These are phyloP conservation scores for Sebastes alutus DNA, from an alignment of 2,797 vertebrate genomes.

Conservation along the genomic window DNA sequence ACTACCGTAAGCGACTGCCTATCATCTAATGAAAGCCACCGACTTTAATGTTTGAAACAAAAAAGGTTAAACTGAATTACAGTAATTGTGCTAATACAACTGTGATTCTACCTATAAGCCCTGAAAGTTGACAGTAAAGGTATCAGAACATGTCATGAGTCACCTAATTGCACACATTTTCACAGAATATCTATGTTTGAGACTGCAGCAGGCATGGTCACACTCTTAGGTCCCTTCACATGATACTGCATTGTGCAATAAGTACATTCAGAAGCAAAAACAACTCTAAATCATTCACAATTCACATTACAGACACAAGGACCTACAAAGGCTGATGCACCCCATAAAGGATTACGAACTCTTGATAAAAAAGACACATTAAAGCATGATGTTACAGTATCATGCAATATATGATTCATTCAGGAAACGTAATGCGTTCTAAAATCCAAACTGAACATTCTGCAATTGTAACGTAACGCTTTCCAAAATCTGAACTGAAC, in stretches of 20 bases:
- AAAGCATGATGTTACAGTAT: not conserved
- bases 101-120: not conserved
- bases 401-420: not conserved
- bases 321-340: not conserved
- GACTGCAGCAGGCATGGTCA: not conserved
- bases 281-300: not conserved
- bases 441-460: too few species aligned
- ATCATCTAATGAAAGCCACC: conserved; percentile 1
- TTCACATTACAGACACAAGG: not conserved
- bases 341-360: not conserved
- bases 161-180: not conserved
- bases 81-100: not conserved
- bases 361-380: not conserved
- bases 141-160: not conserved
- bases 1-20: not conserved
- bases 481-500: too few species aligned
- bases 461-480: too few species aligned
- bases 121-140: not conserved
- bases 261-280: not conserved
- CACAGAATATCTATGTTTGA: not conserved
- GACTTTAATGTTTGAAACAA: not conserved
- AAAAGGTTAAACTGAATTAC: not conserved
- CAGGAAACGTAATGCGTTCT: too few species aligned
- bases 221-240: not conserved
- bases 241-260: not conserved